Base-by-base conservation (phyloP, 1,140 invertebrate genomes). In the Caligus rogercresseyi region DNA sequence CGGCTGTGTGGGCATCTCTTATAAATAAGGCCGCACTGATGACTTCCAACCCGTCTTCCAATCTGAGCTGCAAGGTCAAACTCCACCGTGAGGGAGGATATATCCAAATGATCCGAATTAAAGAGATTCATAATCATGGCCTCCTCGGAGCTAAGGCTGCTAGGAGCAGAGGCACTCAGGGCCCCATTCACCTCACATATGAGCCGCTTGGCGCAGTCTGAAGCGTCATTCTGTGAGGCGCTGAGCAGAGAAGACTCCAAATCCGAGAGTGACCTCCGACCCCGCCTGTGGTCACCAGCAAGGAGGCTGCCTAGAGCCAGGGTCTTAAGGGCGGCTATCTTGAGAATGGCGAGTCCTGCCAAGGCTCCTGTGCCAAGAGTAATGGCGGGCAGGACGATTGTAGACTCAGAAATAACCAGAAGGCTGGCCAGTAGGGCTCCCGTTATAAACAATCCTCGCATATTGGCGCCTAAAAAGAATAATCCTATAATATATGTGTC, bases 141-240 rank as follows among this genome's bases (percentile, higher is more conserved):
- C 57, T 60, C 57, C 4, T 26, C 3, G 15, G 21, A 13, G 13
- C 16, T 16, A 1, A 60, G 18, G 15, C 16, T 21, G 13, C 43
- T 21, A n/a, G n/a, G 2, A 20, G 23, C 14, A 23, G 21, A n/a
- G 21, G 55, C 16, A n/a, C n/a, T n/a, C n/a, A n/a, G n/a, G 31
- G n/a, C n/a, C 31, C 31, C 31, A 20, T 60, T 60, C 23, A 60
- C 13, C 24, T 25, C 25, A 16, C 57, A 60, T 1, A 60, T 21
- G 16, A 60, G 21, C 24, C 25, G 25, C 57, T 60, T 60, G 24
- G 57, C 57, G n/a, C 57, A 60, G 26, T 60, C 57, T 31, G 21
- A 20, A n/a, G 57, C 24, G 51, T 60, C 57, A 3, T 25, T n/a
- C 18, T 19, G 14, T 11, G 24, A 26, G 24, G 57, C 57, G 15